Evolutionary conservation across 2,113 vertebrate species (phyloP).

Genomic region (Cebidichthys violaceus): DNA sequence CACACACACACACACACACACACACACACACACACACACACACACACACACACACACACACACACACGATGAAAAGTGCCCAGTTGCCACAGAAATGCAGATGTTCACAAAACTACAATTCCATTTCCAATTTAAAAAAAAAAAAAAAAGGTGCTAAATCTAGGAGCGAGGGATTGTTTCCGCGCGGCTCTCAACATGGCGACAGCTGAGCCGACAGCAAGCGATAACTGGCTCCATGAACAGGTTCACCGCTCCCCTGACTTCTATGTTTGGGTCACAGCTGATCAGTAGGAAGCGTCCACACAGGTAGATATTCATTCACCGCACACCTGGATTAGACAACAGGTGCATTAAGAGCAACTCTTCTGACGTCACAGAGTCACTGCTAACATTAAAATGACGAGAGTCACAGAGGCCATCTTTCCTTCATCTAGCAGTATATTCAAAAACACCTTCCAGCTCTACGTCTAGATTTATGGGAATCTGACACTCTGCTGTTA

Average conservation of each 20-base stretch:
- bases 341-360: not conserved
- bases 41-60: not conserved
- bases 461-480: not conserved
- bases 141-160: too few relatives aligned
- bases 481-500: not conserved
- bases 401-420: not conserved
- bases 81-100: not conserved
- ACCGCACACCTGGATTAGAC: too few relatives aligned
- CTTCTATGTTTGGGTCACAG: not conserved
- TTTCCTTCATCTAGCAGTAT: not conserved
- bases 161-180: too few relatives aligned
- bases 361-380: not conserved
- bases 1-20: too few relatives aligned
- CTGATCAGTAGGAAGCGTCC: constrained; percentile 12
- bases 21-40: not conserved
- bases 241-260: not conserved
- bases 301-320: too few relatives aligned
- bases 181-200: too few relatives aligned
- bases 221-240: too few relatives aligned
- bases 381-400: not conserved
- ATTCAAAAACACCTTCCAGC: not conserved
- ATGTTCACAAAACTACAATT: too few relatives aligned
- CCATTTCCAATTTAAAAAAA: too few relatives aligned
- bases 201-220: too few relatives aligned
- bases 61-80: not conserved